phyloP scores from a whole-genome alignment of 2,113 vertebrate species.

The Microcebus griseorufus region DNA sequence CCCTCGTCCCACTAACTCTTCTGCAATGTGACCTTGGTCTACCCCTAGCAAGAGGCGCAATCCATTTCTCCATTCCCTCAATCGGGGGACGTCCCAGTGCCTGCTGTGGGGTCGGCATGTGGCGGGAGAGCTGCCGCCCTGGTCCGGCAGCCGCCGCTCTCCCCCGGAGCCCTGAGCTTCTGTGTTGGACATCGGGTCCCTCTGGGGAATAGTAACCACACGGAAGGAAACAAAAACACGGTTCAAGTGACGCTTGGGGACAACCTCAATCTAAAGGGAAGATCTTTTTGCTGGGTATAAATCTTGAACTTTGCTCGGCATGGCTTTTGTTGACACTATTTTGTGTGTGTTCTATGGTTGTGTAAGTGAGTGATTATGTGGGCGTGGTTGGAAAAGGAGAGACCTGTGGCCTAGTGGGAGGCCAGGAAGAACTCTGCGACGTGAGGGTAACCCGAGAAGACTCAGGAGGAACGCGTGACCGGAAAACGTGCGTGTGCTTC shows the following conservation, averaged over 20 bases:
- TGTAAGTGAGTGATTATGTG: neutral
- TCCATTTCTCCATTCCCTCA: neutral
- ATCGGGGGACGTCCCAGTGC: neutral
- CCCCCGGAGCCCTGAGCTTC: neutral
- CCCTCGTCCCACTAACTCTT: neutral
- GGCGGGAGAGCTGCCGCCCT: no score
- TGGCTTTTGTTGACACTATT: neutral
- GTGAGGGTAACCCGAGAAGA: fast-evolving
- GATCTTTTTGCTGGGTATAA: neutral
- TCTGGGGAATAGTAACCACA: neutral
- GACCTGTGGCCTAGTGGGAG: fast-evolving
- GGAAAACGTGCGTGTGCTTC: no score
- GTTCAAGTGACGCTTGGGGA: neutral
- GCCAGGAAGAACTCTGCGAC: no score
- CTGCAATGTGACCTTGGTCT: neutral
- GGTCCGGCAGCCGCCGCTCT: no score
- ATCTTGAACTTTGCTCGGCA: neutral
- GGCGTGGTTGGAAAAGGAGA: neutral
- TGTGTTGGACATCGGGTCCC: neutral
- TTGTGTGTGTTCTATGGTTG: neutral
- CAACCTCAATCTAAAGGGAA: no score
- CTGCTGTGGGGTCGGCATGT: fast-evolving
- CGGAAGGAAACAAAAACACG: neutral
- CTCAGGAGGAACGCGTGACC: neutral
- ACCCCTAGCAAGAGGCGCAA: fast-evolving